Evolutionary conservation across 1,140 invertebrate species (phyloP), one percentile per base, ranked within the genome.

Genomic region (Zaprionus ghesquierei): DNA sequence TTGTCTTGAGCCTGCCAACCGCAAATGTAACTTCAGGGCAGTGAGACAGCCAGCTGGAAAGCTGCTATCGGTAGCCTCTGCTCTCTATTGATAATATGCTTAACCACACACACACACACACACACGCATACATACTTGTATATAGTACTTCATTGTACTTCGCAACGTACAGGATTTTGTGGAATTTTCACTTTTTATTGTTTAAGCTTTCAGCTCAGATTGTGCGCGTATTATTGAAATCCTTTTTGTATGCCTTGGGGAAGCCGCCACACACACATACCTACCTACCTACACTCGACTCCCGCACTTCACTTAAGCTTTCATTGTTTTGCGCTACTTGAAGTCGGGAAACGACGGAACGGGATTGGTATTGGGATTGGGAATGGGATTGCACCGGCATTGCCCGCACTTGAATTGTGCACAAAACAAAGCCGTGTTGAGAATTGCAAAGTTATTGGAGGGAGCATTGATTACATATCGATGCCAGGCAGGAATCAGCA

Each of bases 171-270:
- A 44, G 64, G 75, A 51, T 79, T 77, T 78, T 60, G 64, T 22
- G 69, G 65, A 81, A 78, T 86, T 86, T 87, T 86, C 82, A 81
- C 78, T 79, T 86, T 86, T 87, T 86, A 86, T 86, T 86, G 82
- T 86, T 86, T 87, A 81, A 86, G 82, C 82, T 86, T 86, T 87
- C 78, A 87, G 79, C 82, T 82, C 75, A 76, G 82, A 86, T 86
- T 86, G 82, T 79, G 65, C 64, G 79, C 74, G 78, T 81, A 81
- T 87, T 86, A 86, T 86, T 86, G 82, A 86, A 87, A 86, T 86
- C 82, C 78, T 82, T 65, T 86, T 81, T 86, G 78, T 79, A 70
- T 23, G 78, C 82, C 69, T 66, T 51, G 51, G 38, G 74, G 79
- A 76, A 20, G 49, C 55, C n/a, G 55, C 33, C 55, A 56, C 38